phyloP scores from a whole-genome alignment of 1,140 invertebrate species.

The Manduca sexta region DNA sequence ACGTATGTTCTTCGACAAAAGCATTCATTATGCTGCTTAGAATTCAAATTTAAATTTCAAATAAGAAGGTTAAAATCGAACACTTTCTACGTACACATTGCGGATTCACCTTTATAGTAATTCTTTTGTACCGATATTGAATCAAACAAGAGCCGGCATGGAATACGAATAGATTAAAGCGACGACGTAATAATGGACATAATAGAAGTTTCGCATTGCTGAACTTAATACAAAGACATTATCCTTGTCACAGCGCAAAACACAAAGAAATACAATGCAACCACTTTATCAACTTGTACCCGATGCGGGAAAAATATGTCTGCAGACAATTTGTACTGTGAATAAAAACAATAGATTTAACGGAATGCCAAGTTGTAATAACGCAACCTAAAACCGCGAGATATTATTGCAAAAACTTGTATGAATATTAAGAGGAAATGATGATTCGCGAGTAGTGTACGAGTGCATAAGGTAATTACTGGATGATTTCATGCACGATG shows the following conservation, averaged over 20 bases:
- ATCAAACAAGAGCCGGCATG: neutral
- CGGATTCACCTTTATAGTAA: neutral
- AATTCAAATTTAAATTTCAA: slow-evolving; percentile 21
- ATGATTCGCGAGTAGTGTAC: too few relatives aligned
- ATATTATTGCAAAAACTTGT: too few relatives aligned
- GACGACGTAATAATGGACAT: slow-evolving; percentile 3
- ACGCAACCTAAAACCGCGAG: neutral
- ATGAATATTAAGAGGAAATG: too few relatives aligned
- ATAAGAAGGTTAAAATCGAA: slow-evolving; percentile 17
- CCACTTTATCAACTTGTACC: slow-evolving; percentile 7
- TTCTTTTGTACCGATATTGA: neutral
- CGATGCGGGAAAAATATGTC: slow-evolving; percentile 6
- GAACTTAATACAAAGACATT: slow-evolving; percentile 23
- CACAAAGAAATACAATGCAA: slow-evolving; percentile 19
- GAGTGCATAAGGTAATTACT: slow-evolving; percentile 23
- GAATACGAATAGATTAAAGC: neutral
- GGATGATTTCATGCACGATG: slow-evolving; percentile 20
- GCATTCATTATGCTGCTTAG: slow-evolving; percentile 21
- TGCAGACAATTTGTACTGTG: neutral
- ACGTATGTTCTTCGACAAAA: slow-evolving; percentile 30
- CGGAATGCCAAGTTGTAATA: neutral
- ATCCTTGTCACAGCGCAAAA: slow-evolving; percentile 13
- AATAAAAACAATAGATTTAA: slow-evolving; percentile 4
- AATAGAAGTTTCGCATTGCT: slow-evolving; percentile 25
- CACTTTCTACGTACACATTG: slow-evolving; percentile 1